phyloP scores from a whole-genome alignment of 2,888 invertebrate species.

The Ommatoiulus sabulosus region DNA sequence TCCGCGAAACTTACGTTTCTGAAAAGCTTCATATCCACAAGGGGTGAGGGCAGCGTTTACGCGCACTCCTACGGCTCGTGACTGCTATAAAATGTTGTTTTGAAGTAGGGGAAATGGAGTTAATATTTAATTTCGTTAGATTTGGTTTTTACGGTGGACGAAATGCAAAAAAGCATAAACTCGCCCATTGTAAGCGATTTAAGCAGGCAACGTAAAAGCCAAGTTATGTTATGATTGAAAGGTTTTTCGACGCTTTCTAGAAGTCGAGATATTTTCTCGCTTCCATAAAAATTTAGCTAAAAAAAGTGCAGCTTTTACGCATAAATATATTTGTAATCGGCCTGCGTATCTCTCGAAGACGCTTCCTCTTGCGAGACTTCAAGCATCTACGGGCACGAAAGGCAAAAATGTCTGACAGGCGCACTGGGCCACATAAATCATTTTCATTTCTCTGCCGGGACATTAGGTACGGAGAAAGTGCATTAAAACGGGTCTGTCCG shows the following conservation, averaged over 20 bases:
- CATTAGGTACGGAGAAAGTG: slow-evolving; percentile 29
- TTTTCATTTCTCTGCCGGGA: not conserved
- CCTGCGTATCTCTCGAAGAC: not conserved
- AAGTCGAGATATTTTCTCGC: not conserved
- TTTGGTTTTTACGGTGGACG: not conserved
- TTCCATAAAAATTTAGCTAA: not conserved
- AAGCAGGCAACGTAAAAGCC: slow-evolving; percentile 26
- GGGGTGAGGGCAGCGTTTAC: too few species aligned
- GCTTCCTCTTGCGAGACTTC: not conserved
- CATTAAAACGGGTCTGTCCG: slow-evolving; percentile 13
- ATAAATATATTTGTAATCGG: slow-evolving; percentile 41
- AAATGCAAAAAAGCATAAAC: not conserved
- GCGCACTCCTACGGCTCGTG: too few species aligned
- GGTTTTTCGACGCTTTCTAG: not conserved
- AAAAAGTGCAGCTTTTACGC: not conserved
- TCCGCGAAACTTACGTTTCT: too few species aligned
- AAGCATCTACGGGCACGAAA: not conserved
- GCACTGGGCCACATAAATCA: slow-evolving; percentile 45
- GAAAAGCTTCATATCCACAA: too few species aligned
- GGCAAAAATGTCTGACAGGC: slow-evolving; percentile 26
- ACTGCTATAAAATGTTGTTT: too few species aligned
- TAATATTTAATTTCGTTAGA: not conserved
- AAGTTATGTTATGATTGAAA: slow-evolving; percentile 32
- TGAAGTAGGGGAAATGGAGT: too few species aligned
- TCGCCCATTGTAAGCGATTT: not conserved